phyloP scores from a whole-genome alignment of 2,888 invertebrate genomes.

The Matsumyia berberina region DNA sequence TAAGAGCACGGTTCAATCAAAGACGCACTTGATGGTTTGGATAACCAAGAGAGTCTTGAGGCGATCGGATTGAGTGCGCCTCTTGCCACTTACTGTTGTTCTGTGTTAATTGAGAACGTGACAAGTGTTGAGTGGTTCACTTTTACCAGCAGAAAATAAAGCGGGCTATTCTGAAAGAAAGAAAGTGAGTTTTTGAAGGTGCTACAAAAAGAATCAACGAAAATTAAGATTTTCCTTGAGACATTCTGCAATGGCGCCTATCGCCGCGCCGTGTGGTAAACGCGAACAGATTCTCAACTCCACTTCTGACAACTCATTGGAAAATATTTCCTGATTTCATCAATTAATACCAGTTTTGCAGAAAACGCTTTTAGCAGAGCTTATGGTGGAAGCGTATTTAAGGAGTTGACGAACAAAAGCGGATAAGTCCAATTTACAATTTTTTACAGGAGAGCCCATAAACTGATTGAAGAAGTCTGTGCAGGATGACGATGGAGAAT shows the following conservation, averaged over 20 bases:
- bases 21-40: slow-evolving; percentile 19
- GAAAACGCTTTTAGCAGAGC: too few relatives aligned
- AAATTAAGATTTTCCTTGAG: neutral
- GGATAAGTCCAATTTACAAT: too few relatives aligned
- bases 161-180: neutral
- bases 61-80: neutral
- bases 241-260: too few relatives aligned
- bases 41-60: neutral
- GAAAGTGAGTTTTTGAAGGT: slow-evolving; percentile 4
- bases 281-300: neutral
- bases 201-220: neutral
- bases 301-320: neutral
- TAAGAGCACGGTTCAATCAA: slow-evolving; percentile 29
- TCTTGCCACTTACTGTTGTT: slow-evolving; percentile 16
- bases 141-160: neutral
- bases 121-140: slow-evolving; percentile 1
- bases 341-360: too few relatives aligned
- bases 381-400: too few relatives aligned
- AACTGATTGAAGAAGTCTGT: too few relatives aligned
- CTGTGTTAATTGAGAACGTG: slow-evolving; percentile 15
- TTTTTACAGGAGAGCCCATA: too few relatives aligned
- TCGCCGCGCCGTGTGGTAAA: too few relatives aligned
- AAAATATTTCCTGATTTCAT: too few relatives aligned
- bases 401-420: too few relatives aligned
- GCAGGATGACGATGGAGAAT: too few relatives aligned